phyloP scores from a whole-genome alignment of 2,797 vertebrate genomes.

The Nyctibius grandis region DNA sequence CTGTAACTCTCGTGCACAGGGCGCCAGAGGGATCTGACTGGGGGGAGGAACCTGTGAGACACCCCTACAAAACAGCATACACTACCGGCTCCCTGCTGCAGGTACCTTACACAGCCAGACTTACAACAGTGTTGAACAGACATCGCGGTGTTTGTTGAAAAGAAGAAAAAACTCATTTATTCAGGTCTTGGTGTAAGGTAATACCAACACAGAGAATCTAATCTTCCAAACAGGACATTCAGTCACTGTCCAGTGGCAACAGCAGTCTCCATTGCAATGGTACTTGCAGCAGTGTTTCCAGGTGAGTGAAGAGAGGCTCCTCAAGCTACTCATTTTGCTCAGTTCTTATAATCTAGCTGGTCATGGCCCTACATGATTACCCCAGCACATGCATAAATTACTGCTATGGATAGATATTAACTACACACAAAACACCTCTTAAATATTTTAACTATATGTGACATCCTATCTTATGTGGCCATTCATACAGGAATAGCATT shows the following conservation, averaged over 20 bases:
- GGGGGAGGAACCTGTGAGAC: neutral
- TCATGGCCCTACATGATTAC: accelerated
- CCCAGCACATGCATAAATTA: neutral
- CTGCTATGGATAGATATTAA: neutral
- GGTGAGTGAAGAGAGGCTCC: neutral
- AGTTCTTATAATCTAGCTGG: neutral
- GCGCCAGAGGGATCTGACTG: accelerated
- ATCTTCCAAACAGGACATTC: neutral
- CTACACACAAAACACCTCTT: neutral
- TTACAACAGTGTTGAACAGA: neutral
- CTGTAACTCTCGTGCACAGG: neutral
- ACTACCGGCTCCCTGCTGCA: neutral
- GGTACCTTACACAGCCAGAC: neutral
- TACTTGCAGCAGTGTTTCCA: neutral
- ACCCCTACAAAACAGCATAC: accelerated
- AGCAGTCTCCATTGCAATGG: neutral
- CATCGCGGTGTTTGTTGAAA: accelerated
- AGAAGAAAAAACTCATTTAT: neutral
- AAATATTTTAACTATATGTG: neutral
- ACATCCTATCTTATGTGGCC: neutral
- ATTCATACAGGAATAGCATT: neutral
- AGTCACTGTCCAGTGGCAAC: neutral
- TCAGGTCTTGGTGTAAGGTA: neutral
- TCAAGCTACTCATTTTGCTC: neutral
- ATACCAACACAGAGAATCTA: neutral